phyloP scores from a whole-genome alignment of 2,888 invertebrate genomes.

The Scaptomyza flava region DNA sequence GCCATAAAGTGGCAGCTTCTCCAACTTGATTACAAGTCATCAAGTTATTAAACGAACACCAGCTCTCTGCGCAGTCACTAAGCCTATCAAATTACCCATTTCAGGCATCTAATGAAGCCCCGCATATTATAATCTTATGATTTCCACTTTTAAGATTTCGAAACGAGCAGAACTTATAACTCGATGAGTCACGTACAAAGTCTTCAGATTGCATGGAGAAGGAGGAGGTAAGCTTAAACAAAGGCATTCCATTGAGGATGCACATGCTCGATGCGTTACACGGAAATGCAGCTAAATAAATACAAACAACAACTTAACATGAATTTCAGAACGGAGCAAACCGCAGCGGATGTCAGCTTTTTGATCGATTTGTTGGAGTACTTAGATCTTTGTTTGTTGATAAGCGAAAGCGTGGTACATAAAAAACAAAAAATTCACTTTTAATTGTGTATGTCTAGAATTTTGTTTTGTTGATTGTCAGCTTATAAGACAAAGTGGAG shows the following conservation, averaged over 20 bases:
- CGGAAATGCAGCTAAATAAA: constrained; percentile 49
- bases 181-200: constrained; percentile 65
- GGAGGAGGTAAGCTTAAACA: constrained; percentile 48
- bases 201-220: constrained; percentile 19
- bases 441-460: constrained; percentile 62
- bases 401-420: constrained; percentile 70
- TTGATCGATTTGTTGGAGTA: constrained; percentile 68
- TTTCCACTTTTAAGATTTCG: constrained; percentile 4
- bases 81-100: constrained; percentile 58
- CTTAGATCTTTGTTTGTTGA: constrained; percentile 57
- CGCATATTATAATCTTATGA: constrained; percentile 39
- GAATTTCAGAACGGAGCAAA: constrained; percentile 7
- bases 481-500: constrained; percentile 22
- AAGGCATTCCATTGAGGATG: constrained; percentile 76
- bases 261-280: constrained; percentile 38
- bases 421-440: constrained; percentile 45
- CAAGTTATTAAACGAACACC: constrained; percentile 56
- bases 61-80: constrained; percentile 19
- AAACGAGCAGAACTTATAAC: constrained; percentile 30
- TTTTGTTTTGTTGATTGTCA: constrained; percentile 46
- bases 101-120: constrained; percentile 63
- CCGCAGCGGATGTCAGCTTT: constrained; percentile 47
- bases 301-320: neutral
- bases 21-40: constrained; percentile 48
- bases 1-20: constrained; percentile 39